Percentiles rank a stretch among this genome's conserved stretches.
Conservation (phyloP, 2,888 invertebrate species). For the Digitonthophagus gazella region DNA sequence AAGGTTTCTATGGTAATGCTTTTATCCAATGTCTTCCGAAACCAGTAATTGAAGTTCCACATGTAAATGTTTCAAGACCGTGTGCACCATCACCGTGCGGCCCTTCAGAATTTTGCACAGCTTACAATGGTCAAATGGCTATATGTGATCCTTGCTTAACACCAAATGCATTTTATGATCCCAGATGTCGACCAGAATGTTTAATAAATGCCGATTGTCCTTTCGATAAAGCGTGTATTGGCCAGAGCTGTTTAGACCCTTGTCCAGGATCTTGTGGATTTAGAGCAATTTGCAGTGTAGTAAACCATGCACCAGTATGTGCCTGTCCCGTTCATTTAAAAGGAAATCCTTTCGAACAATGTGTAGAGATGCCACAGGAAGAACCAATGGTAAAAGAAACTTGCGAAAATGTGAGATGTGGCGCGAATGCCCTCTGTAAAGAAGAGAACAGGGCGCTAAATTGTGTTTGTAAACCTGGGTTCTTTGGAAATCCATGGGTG, state of each 20-base stretch:
- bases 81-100: conserved; percentile 79
- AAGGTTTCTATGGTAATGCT: conserved; percentile 78
- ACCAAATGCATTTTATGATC: conserved; percentile 65
- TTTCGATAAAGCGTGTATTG: conserved; percentile 72
- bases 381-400: conserved; percentile 35
- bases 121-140: conserved; percentile 72
- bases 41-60: conserved; percentile 44
- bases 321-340: conserved; percentile 64
- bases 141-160: conserved; percentile 77
- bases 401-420: conserved; percentile 63
- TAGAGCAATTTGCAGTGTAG: conserved; percentile 68
- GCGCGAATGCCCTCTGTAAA: conserved; percentile 69
- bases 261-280: conserved; percentile 78
- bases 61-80: conserved; percentile 64
- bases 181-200: conserved; percentile 80
- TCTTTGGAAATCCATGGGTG: conserved; percentile 76
- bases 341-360: conserved; percentile 79
- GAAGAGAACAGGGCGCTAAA: conserved; percentile 63
- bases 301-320: conserved; percentile 72
- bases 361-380: conserved; percentile 47
- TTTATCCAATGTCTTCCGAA: conserved; percentile 68
- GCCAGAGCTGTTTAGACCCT: conserved; percentile 72
- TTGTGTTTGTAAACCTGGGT: conserved; percentile 72
- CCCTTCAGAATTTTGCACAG: conserved; percentile 64
- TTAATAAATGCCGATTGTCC: conserved; percentile 77